Base-by-base conservation (phyloP, 1,140 invertebrate genomes). In the Aphaenogaster rudis region DNA sequence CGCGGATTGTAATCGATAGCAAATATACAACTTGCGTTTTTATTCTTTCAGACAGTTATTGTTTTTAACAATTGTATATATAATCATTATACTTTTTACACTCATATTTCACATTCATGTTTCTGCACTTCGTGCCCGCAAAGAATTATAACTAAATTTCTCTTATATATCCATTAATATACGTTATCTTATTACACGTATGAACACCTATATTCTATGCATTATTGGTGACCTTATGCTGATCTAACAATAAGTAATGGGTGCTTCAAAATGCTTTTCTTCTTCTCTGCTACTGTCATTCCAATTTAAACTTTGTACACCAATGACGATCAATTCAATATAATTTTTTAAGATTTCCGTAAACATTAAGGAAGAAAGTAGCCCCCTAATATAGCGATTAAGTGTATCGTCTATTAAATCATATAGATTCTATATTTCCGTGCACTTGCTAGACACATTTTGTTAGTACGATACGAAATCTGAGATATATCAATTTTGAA, bases 311-410 rank as follows among this genome's bases (percentile, higher is more conserved):
- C 57, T 63, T 84, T 11, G 15, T 67, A 39, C 15, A 13, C 7
- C 45, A 78, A 57, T 28, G 28, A 85, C 36, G 42, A 88, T 61
- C 54, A 11, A 86, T 76, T 71, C 48, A 48, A n/a, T n/a, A 69
- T 52, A 33, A 72, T 90, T 89, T 89, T 59, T 77, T 50, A 72
- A 42, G 57, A 87, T 78, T 87, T 89, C 72, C 71, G 85, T 86
- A 66, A 86, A 79, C 48, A 7, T 33, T 86, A 64, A 74, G 11
- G n/a, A 74, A 82, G 11, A 13, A 61, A 59, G 13, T 84, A 82
- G 54, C 82, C 54, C 39, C 21, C 5, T 69, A 67, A 63, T 17
- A 13, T 76, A 84, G 42, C n/a, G 21, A 9, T 52, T 78, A 54
- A 57, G 5, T 59, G 48, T 64, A 54, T 64, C 52, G 54, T 72